phyloP scores from a whole-genome alignment of 2,797 vertebrate species.

The Trachops cirrhosus region DNA sequence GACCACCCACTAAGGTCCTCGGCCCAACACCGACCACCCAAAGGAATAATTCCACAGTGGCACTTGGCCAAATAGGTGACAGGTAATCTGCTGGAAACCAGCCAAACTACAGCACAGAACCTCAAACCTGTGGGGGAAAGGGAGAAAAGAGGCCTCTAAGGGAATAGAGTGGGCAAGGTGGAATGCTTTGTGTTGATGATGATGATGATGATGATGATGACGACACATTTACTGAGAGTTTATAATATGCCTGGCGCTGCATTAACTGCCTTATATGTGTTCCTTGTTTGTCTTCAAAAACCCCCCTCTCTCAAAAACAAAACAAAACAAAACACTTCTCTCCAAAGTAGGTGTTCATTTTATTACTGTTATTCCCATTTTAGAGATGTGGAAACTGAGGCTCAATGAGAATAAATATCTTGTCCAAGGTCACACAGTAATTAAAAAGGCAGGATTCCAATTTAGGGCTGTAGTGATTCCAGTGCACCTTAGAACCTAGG shows the following conservation, averaged over 20 bases:
- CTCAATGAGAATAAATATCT: slow-evolving; percentile 24
- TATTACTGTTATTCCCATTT: background rate
- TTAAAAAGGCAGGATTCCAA: background rate
- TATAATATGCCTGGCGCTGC: background rate
- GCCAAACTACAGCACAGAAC: background rate
- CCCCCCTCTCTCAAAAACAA: background rate
- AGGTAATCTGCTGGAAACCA: slow-evolving; percentile 52
- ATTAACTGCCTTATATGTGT: background rate
- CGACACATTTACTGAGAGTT: background rate
- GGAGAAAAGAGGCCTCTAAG: background rate
- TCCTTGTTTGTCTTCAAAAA: background rate
- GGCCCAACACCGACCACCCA: background rate
- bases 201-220: background rate
- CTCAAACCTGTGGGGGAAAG: background rate
- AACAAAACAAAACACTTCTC: background rate
- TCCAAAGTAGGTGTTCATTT: background rate
- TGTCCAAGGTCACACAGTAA: background rate
- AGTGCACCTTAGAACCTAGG: background rate
- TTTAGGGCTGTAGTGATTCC: background rate
- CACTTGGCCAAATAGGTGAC: slow-evolving; percentile 63
- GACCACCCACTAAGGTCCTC: background rate
- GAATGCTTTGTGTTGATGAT: background rate
- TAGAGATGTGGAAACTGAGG: background rate
- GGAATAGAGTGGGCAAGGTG: background rate
- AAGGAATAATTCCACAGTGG: slow-evolving; percentile 36